Percentiles rank a stretch among this genome's conserved stretches.
These are phyloP conservation scores for Sarcoramphus papa DNA, from an alignment of 2,797 vertebrate species.

Conservation along the genomic window DNA sequence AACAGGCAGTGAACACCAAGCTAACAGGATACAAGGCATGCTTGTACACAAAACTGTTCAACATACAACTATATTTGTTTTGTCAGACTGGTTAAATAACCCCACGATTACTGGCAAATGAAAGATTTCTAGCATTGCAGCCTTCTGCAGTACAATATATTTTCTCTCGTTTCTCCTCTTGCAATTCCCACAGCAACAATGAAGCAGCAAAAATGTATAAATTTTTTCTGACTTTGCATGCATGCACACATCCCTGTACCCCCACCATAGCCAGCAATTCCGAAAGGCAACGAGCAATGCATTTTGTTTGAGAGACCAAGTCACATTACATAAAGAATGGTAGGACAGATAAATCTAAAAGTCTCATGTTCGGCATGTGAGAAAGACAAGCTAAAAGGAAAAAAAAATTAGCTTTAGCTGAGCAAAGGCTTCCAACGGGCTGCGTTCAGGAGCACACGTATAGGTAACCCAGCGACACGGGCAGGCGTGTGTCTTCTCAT, in stretches of 20 bases:
- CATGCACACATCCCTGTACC: background rate
- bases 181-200: background rate
- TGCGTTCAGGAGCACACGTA: accelerated
- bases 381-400: background rate
- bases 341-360: background rate
- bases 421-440: background rate
- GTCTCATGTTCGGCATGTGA: background rate
- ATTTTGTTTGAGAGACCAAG: background rate
- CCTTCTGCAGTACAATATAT: background rate
- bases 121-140: background rate
- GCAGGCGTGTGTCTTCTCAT: accelerated
- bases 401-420: background rate
- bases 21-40: background rate
- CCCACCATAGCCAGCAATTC: background rate
- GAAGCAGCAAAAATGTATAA: background rate
- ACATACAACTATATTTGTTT: background rate
- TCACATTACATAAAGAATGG: background rate
- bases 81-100: background rate
- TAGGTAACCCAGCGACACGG: background rate
- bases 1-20: background rate
- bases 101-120: background rate
- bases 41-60: background rate
- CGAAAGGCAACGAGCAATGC: background rate
- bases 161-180: background rate
- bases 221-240: background rate